phyloP scores from a whole-genome alignment of 2,113 vertebrate genomes.

The Ceuthmochares aereus region DNA sequence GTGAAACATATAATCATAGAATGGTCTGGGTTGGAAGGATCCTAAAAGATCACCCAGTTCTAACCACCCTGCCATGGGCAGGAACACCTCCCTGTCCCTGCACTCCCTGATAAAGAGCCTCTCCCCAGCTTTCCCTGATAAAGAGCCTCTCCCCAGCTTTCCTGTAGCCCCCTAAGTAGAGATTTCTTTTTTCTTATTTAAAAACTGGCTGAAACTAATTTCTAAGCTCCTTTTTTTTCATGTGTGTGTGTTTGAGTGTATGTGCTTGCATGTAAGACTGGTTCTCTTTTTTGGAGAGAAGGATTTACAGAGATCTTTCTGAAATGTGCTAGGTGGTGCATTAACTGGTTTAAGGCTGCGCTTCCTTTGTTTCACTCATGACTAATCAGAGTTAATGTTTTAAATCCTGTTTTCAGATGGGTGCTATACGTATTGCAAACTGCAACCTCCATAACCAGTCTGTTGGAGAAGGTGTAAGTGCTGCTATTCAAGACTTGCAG shows the following conservation, averaged over 20 bases:
- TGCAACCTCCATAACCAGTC: constrained; percentile 98
- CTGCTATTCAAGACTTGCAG: constrained; percentile 91
- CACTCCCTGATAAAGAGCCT: too few species aligned
- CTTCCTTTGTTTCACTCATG: background rate
- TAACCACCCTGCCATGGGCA: too few species aligned
- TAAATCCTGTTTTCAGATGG: constrained; percentile 78
- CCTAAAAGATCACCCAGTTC: too few species aligned
- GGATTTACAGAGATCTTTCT: background rate
- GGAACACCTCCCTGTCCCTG: too few species aligned
- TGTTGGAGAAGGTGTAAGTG: constrained; percentile 94
- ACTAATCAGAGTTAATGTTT: background rate
- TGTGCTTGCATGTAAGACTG: background rate
- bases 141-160: too few species aligned
- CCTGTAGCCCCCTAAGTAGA: background rate
- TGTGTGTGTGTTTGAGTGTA: rapidly evolving
- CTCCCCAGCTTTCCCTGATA: too few species aligned
- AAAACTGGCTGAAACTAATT: background rate
- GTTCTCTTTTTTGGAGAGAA: background rate
- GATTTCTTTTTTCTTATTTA: background rate
- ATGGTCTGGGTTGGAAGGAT: too few species aligned
- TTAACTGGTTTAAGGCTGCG: background rate
- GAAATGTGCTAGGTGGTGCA: background rate
- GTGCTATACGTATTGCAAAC: constrained; percentile 88
- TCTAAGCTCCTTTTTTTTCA: background rate
- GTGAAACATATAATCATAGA: background rate